These are phyloP conservation scores for Nasonia longicornis DNA, from an alignment of 1,140 invertebrate genomes.

Conservation along the genomic window DNA sequence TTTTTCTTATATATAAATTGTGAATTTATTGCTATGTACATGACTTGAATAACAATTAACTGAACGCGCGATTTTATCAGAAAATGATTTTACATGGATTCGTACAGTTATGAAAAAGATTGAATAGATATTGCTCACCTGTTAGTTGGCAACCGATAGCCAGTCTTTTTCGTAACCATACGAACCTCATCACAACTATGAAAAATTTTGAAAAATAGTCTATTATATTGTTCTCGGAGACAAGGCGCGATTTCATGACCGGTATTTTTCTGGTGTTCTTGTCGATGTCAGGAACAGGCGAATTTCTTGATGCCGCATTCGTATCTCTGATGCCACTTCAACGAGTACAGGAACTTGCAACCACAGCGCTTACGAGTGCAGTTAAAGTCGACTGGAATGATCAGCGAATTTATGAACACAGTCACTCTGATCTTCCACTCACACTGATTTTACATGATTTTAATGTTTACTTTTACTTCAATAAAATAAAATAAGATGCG, in stretches of 20 bases:
- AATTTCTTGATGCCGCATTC: slow-evolving; percentile 65
- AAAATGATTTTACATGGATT: neutral
- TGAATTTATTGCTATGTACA: neutral
- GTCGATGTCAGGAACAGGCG: slow-evolving; percentile 59
- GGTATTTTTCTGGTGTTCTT: slow-evolving; percentile 55
- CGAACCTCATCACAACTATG: neutral
- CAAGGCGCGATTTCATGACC: slow-evolving; percentile 55
- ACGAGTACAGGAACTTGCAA: slow-evolving; percentile 63
- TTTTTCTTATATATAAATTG: slow-evolving; percentile 15
- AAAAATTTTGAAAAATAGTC: slow-evolving; percentile 5
- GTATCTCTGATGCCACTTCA: slow-evolving; percentile 64
- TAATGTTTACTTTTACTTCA: no score
- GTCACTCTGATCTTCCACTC: neutral
- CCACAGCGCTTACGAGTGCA: slow-evolving; percentile 62
- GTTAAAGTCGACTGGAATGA: neutral
- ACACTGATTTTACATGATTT: neutral
- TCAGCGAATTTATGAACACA: slow-evolving; percentile 54
- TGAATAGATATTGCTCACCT: neutral
- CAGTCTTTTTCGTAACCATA: neutral
- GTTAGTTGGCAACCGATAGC: neutral
- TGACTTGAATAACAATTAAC: neutral
- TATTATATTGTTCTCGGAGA: slow-evolving; percentile 49
- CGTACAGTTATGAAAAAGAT: neutral
- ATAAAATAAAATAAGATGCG: neutral
- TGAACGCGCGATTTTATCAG: slow-evolving; percentile 8